A percentile compares a stretch with the other conserved stretches of the same genome.
Conservation (phyloP, 2,888 invertebrate genomes). For the Ashinkailepas kermadecensis region DNA sequence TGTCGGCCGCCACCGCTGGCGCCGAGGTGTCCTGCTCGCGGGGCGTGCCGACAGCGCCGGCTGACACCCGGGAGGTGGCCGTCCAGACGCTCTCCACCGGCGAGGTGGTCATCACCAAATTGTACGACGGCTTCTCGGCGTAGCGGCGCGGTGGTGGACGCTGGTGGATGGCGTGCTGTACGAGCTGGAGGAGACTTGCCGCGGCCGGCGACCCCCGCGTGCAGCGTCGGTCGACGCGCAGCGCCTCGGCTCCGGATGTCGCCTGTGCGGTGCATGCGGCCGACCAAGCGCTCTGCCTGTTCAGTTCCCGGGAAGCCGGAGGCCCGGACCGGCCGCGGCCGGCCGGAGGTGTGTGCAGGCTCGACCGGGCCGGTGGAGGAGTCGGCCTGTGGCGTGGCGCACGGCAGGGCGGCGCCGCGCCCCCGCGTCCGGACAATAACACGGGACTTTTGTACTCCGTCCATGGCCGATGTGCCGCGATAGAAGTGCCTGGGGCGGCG, state of each 20-base stretch:
- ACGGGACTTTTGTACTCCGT: background rate
- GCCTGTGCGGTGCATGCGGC: too few relatives aligned
- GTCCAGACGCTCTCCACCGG: conserved; percentile 83
- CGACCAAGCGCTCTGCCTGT: too few relatives aligned
- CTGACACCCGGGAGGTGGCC: conserved; percentile 47
- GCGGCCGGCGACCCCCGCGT: too few relatives aligned
- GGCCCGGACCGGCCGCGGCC: too few relatives aligned
- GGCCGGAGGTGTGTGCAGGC: too few relatives aligned
- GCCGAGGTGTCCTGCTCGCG: conserved; percentile 28
- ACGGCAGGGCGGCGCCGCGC: too few relatives aligned
- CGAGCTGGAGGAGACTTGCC: too few relatives aligned
- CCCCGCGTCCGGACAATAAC: background rate
- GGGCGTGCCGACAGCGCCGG: conserved; percentile 26
- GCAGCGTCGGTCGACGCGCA: too few relatives aligned
- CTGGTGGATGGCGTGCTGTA: too few relatives aligned
- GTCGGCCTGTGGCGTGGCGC: too few relatives aligned
- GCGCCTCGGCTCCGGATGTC: background rate
- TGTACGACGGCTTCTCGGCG: conserved; percentile 39
- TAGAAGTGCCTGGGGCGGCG: background rate
- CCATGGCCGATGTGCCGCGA: background rate
- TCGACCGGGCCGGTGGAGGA: too few relatives aligned
- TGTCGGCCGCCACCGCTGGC: conserved; percentile 61
- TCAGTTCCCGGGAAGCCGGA: too few relatives aligned
- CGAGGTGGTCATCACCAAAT: conserved; percentile 83
- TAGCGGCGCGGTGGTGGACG: background rate